Percentiles rank a stretch among this genome's conserved stretches.
phyloP scores from a whole-genome alignment of 1,140 invertebrate genomes.

The Diorhabda sublineata region DNA sequence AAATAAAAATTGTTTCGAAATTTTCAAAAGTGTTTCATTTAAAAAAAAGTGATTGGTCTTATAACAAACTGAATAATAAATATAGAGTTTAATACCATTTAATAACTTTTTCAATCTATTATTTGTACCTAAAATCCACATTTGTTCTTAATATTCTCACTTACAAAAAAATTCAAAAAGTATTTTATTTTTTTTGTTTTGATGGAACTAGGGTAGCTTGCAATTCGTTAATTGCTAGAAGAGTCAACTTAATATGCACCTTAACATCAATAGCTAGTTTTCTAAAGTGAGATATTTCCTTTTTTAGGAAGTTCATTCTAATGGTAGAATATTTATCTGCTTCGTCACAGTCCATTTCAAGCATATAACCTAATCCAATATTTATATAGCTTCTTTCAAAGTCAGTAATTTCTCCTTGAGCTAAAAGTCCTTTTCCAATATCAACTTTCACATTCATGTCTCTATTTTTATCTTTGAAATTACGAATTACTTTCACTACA shows the following conservation, averaged over 20 bases:
- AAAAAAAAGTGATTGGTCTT: no score
- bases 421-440: constrained; percentile 31
- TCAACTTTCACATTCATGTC: constrained; percentile 34
- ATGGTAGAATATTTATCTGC: constrained; percentile 44
- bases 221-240: constrained; percentile 44
- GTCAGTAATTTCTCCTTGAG: constrained; percentile 33
- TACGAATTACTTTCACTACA: constrained; percentile 27
- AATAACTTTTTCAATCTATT: no score
- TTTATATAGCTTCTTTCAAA: constrained; percentile 36
- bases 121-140: no score
- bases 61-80: no score
- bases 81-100: no score
- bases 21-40: background rate
- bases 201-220: constrained; percentile 22
- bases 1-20: constrained; percentile 33
- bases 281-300: constrained; percentile 42
- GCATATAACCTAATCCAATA: constrained; percentile 39
- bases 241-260: constrained; percentile 43
- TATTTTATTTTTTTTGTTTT: constrained; percentile 13
- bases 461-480: constrained; percentile 37
- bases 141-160: background rate
- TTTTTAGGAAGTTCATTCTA: constrained; percentile 38
- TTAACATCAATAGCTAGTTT: constrained; percentile 43
- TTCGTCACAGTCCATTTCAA: constrained; percentile 43
- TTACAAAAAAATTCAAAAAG: constrained; percentile 3